phyloP scores from a whole-genome alignment of 2,888 invertebrate genomes.

The Morpho helenor region DNA sequence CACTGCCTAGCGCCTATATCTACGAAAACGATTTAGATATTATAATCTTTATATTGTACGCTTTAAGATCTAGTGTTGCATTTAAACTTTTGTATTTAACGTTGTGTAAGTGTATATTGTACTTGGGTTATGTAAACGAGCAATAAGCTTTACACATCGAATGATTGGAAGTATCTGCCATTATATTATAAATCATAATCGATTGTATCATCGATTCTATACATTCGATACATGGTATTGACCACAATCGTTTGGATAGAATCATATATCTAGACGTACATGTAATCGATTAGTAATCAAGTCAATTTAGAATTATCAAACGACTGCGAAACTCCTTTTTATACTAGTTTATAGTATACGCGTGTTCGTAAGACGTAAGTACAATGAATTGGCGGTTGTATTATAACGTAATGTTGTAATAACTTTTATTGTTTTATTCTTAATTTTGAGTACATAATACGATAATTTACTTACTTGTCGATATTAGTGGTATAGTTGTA shows the following conservation, averaged over 20 bases:
- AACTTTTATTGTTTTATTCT: too few relatives aligned
- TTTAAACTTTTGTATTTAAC: conserved; percentile 24
- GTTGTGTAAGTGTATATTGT: conserved; percentile 9
- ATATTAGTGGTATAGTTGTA: too few relatives aligned
- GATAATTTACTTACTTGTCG: too few relatives aligned
- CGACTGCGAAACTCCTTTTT: too few relatives aligned
- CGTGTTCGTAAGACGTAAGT: too few relatives aligned
- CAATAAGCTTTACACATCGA: conserved; percentile 27
- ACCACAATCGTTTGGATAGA: conserved; percentile 21
- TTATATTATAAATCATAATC: conserved; percentile 1
- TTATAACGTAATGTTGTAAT: too few relatives aligned
- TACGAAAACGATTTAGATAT: conserved; percentile 18
- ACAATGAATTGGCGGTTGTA: too few relatives aligned
- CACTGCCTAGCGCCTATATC: conserved; percentile 27
- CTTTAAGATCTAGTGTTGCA: conserved; percentile 27
- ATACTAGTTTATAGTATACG: too few relatives aligned
- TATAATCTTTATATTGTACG: conserved; percentile 19
- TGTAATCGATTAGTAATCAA: not conserved
- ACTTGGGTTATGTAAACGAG: conserved; percentile 12
- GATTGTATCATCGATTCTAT: conserved; percentile 19
- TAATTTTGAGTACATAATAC: too few relatives aligned
- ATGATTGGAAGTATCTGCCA: conserved; percentile 15
- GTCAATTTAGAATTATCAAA: too few relatives aligned
- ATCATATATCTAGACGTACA: conserved; percentile 2
- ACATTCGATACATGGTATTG: conserved; percentile 24